Conservation (phyloP, 2,113 vertebrate genomes). For the Psettodes erumei region DNA sequence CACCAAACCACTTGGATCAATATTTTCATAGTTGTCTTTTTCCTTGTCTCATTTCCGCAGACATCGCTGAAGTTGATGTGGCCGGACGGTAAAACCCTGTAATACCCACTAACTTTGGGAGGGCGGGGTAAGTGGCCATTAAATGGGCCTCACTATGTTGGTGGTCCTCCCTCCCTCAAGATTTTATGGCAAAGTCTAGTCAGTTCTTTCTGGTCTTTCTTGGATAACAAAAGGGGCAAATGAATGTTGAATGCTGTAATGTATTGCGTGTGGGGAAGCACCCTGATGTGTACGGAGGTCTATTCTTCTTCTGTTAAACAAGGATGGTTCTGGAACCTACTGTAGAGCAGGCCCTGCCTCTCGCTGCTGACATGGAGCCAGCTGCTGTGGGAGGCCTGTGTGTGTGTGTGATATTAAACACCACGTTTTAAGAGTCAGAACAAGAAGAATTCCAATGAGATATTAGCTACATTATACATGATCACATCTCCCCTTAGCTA, state of each 20-base stretch:
- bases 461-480: neutral
- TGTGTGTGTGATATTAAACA: neutral
- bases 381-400: neutral
- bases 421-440: neutral
- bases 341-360: constrained; percentile 10
- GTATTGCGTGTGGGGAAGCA: constrained; percentile 44
- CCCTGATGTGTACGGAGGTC: constrained; percentile 30
- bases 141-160: constrained; percentile 64
- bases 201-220: constrained; percentile 50
- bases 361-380: constrained; percentile 15
- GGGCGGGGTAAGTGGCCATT: constrained; percentile 39
- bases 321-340: constrained; percentile 16
- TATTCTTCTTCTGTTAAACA: constrained; percentile 29
- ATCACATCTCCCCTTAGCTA: constrained; percentile 2
- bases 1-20: constrained; percentile 56
- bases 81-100: constrained; percentile 54
- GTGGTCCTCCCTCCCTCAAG: constrained; percentile 64
- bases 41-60: constrained; percentile 49
- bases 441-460: neutral
- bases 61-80: constrained; percentile 53
- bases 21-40: constrained; percentile 56
- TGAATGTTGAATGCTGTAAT: constrained; percentile 57
- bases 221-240: constrained; percentile 46
- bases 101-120: constrained; percentile 45
- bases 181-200: constrained; percentile 69